phyloP scores from a whole-genome alignment of 1,140 invertebrate genomes.

The Diachasmimorpha longicaudata region DNA sequence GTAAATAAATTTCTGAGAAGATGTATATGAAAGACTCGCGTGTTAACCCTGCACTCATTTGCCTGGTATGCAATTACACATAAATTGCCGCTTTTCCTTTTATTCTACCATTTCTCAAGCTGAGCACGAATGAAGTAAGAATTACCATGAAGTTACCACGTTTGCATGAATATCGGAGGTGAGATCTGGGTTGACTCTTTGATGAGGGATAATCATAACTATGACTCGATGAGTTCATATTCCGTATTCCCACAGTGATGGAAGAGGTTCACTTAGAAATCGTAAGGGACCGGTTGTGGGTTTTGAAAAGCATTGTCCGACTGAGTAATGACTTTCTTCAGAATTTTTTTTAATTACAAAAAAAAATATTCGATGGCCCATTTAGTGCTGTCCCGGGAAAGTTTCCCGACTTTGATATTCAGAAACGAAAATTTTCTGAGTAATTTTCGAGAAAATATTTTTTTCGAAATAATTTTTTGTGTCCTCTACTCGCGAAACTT shows the following conservation, averaged over 20 bases:
- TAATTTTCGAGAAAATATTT: too few relatives aligned
- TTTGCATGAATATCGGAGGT: not conserved
- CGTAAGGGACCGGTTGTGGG: not conserved
- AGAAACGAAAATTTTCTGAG: too few relatives aligned
- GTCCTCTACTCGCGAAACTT: too few relatives aligned
- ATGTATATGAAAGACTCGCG: conserved; percentile 42
- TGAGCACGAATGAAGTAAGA: not conserved
- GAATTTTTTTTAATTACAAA: too few relatives aligned
- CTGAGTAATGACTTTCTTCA: too few relatives aligned
- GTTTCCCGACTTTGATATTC: too few relatives aligned
- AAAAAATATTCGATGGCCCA: too few relatives aligned
- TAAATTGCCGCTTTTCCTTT: not conserved
- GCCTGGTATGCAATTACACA: conserved; percentile 39
- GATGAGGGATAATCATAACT: not conserved
- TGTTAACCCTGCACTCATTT: conserved; percentile 59
- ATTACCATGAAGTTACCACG: not conserved
- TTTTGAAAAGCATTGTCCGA: too few relatives aligned
- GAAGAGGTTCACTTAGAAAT: not conserved
- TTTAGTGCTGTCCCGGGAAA: too few relatives aligned
- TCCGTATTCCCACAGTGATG: not conserved
- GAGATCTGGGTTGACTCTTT: not conserved
- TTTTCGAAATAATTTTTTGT: too few relatives aligned
- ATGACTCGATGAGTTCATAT: not conserved
- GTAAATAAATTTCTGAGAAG: conserved; percentile 45
- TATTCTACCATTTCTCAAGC: not conserved